These are phyloP conservation scores for Pristionchus japonicus DNA, from an alignment of 2,888 invertebrate genomes.

Conservation along the genomic window DNA sequence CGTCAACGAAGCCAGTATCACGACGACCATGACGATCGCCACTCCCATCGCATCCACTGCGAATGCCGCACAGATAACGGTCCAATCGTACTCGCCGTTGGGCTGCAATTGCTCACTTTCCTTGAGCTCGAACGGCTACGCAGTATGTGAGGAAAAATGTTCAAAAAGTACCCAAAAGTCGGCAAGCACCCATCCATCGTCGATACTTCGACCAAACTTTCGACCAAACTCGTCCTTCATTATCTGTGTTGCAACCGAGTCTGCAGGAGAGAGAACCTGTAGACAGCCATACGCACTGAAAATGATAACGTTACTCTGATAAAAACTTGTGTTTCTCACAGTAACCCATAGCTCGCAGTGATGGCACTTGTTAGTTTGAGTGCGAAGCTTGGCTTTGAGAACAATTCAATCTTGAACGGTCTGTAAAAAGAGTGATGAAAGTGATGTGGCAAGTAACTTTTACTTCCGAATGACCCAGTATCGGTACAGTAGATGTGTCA, in stretches of 20 bases:
- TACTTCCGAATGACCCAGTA: conserved; percentile 9
- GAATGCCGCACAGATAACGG: neutral
- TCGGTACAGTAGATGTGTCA: neutral
- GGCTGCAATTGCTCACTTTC: neutral
- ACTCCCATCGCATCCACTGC: neutral
- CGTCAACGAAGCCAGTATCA: neutral
- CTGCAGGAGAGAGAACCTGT: neutral
- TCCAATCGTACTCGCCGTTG: neutral
- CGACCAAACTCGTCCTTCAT: neutral
- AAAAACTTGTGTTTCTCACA: neutral
- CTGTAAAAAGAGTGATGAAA: neutral
- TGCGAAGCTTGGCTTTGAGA: neutral
- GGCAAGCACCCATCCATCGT: neutral
- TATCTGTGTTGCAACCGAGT: neutral
- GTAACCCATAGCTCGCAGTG: neutral
- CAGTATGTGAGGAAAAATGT: neutral
- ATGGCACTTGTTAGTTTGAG: neutral
- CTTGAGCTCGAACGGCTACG: neutral
- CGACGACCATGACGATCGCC: neutral
- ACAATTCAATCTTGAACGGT: neutral
- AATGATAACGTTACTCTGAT: neutral
- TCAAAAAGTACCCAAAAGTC: neutral
- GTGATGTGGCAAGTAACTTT: neutral
- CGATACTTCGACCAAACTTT: neutral
- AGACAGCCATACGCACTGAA: neutral